Percentiles rank a stretch among this genome's conserved stretches.
phyloP scores from a whole-genome alignment of 2,797 vertebrate species.

The Xiphorhynchus erythropygius region DNA sequence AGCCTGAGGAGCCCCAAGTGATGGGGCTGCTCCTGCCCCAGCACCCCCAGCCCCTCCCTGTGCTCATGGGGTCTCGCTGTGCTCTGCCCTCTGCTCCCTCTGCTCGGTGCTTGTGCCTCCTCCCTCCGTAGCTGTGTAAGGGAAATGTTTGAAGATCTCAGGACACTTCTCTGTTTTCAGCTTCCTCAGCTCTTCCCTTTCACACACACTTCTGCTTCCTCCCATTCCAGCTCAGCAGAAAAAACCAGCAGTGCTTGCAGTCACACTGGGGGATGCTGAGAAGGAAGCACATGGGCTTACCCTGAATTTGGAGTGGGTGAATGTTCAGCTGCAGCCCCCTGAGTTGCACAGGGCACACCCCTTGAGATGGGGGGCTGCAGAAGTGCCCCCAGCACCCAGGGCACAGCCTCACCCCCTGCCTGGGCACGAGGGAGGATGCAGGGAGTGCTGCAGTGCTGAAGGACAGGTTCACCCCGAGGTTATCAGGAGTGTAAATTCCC shows the following conservation, averaged over 20 bases:
- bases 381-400: not conserved
- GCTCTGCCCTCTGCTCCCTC: accelerated
- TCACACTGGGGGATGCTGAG: accelerated
- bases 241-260: not conserved
- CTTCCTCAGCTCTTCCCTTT: not conserved
- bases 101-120: not conserved
- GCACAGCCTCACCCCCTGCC: not conserved
- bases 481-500: not conserved
- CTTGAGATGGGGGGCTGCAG: accelerated
- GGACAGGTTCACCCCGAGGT: not conserved
- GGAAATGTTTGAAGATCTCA: not conserved
- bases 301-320: accelerated
- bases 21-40: not conserved
- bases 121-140: not conserved
- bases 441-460: accelerated
- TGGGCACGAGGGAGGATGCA: accelerated
- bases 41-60: not conserved
- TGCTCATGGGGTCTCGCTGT: accelerated
- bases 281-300: accelerated
- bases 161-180: not conserved
- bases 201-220: not conserved
- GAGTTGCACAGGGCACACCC: not conserved
- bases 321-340: not conserved
- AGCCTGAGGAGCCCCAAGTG: not conserved
- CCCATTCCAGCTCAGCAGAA: not conserved